Evolutionary conservation across 2,797 vertebrate species (phyloP).

Genomic region (Eulemur albifrons): DNA sequence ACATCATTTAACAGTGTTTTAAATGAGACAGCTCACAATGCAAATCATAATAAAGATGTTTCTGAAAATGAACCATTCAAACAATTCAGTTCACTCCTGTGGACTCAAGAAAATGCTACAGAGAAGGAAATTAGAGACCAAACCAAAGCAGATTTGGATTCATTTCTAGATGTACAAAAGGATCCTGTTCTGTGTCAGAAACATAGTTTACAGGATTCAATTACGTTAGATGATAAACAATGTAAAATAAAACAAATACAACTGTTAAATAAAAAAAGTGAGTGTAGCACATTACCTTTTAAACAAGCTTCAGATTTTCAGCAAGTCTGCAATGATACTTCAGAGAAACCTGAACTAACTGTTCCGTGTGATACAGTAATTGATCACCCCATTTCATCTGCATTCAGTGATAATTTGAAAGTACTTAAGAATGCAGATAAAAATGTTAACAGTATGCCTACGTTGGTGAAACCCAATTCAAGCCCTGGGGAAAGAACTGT

Average conservation of each 20-base stretch:
- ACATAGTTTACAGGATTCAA: conserved; percentile 65
- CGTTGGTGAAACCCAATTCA: conserved; percentile 26
- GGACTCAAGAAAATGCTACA: conserved; percentile 61
- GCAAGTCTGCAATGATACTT: conserved; percentile 14
- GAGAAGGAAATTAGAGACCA: conserved; percentile 72
- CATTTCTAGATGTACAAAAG: conserved; percentile 67
- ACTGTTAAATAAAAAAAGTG: conserved; percentile 29
- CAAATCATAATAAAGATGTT: conserved; percentile 71
- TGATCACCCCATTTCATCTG: conserved; percentile 13
- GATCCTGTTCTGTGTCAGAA: conserved; percentile 70
- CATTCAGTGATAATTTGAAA: conserved; percentile 20
- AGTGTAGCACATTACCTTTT: conserved; percentile 26
- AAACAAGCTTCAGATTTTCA: conserved; percentile 42
- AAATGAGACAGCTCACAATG: conserved; percentile 69
- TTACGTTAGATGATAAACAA: conserved; percentile 67
- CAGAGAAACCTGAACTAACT: not conserved
- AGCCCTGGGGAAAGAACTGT: not conserved
- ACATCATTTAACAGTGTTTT: conserved; percentile 55
- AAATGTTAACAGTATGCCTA: not conserved
- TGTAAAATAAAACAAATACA: conserved; percentile 60
- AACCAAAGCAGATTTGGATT: conserved; percentile 71
- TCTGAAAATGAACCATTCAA: conserved; percentile 64
- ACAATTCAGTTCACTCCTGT: conserved; percentile 65
- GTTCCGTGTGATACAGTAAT: not conserved
- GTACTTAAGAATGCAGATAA: conserved; percentile 57